Percentiles rank a stretch among this genome's conserved stretches.
Evolutionary conservation across 2,888 invertebrate species (phyloP).

Genomic region (Trichacis sp.): DNA sequence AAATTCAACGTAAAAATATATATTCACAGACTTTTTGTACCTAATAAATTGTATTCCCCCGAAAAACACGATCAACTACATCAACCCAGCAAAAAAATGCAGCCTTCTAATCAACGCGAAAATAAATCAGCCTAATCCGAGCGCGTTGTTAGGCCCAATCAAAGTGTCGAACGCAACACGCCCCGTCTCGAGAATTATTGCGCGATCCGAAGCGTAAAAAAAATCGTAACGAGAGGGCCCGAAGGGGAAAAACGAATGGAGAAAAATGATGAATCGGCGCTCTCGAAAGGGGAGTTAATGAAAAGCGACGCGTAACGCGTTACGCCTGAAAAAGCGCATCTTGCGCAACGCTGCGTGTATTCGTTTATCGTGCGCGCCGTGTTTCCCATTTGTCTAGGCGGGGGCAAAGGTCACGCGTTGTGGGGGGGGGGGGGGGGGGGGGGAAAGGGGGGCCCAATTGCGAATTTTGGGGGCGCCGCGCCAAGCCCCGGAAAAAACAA

Average conservation of each 20-base stretch:
- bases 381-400: conserved; percentile 5
- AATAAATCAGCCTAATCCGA: conserved; percentile 42
- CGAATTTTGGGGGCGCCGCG: no score
- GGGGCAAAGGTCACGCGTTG: conserved; percentile 11
- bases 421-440: no score
- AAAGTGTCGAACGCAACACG: conserved; percentile 37
- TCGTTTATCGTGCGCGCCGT: conserved; percentile 3
- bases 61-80: no score
- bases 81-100: no score
- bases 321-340: conserved; percentile 1
- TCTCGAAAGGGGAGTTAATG: not conserved
- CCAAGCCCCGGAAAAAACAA: no score
- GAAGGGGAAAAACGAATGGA: not conserved
- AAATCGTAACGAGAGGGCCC: no score
- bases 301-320: conserved; percentile 10
- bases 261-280: not conserved
- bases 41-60: no score
- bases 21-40: no score
- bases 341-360: conserved; percentile 11
- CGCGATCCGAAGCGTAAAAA: conserved; percentile 19
- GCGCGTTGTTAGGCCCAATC: conserved; percentile 35
- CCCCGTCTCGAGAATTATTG: conserved; percentile 35
- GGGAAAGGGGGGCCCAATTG: no score
- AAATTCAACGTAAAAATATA: no score
- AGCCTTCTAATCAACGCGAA: conserved; percentile 20